A percentile compares a stretch with the other conserved stretches of the same genome.
Evolutionary conservation across 2,113 vertebrate species (phyloP).

Genomic region (Menura novaehollandiae): DNA sequence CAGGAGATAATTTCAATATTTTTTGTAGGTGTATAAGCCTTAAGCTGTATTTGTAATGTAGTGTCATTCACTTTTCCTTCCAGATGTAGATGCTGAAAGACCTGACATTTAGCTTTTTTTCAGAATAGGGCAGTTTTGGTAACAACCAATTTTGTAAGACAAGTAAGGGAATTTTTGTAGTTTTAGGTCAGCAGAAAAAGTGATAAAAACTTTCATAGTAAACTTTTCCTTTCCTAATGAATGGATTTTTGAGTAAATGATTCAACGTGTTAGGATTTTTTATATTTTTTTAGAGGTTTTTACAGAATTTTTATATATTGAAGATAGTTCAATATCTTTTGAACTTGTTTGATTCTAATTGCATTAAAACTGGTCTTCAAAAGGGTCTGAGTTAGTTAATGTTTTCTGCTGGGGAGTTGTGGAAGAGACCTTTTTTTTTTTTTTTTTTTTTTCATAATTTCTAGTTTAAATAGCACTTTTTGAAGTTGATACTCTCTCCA

Average conservation of each 20-base stretch:
- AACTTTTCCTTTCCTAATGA: neutral
- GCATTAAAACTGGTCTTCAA: neutral
- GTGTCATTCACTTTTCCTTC: neutral
- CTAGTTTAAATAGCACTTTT: neutral
- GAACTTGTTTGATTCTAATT: neutral
- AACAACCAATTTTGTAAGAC: neutral
- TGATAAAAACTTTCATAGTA: neutral
- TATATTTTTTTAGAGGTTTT: neutral
- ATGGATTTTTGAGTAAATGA: neutral
- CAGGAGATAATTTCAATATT: neutral
- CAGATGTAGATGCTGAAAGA: neutral
- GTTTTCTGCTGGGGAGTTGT: neutral
- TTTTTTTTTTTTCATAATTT: neutral
- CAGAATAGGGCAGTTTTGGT: neutral
- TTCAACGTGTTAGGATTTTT: neutral
- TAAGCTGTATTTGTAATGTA: neutral
- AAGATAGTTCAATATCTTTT: neutral
- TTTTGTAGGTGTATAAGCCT: neutral
- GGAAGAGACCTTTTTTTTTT: fast-evolving
- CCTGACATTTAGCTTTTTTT: neutral
- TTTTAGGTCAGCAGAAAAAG: neutral
- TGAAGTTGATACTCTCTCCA: neutral
- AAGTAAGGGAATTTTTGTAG: neutral
- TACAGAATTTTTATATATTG: neutral
- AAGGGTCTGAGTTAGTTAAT: neutral